Percentiles rank a stretch among this genome's conserved stretches.
Conservation (phyloP, 2,888 invertebrate genomes). For the Spisula subtruncata region DNA sequence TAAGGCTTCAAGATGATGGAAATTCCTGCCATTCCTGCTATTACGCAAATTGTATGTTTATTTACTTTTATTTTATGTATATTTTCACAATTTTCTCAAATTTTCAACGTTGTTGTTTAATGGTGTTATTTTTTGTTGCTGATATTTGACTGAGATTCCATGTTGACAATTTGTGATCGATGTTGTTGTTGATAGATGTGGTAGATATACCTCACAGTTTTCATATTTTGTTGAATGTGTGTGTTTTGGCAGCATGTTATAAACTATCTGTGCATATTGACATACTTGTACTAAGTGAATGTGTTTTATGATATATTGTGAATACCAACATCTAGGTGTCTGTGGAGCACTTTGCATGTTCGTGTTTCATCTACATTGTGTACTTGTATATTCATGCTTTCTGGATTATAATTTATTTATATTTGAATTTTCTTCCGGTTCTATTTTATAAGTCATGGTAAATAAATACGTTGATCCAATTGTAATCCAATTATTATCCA, state of each 20-base stretch:
- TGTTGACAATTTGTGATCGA: neutral
- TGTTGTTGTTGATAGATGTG: slow-evolving; percentile 41
- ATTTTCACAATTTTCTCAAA: neutral
- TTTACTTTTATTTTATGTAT: neutral
- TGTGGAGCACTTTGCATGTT: slow-evolving; percentile 44
- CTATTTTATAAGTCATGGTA: slow-evolving; percentile 23
- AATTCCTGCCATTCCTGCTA: slow-evolving; percentile 13
- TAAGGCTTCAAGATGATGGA: slow-evolving; percentile 8
- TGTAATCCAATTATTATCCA: neutral
- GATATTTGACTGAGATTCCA: neutral
- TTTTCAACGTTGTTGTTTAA: neutral
- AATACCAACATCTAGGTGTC: slow-evolving; percentile 37
- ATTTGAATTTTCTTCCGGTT: neutral
- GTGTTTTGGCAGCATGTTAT: slow-evolving; percentile 43
- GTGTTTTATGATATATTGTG: slow-evolving; percentile 33
- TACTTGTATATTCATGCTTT: slow-evolving; percentile 23
- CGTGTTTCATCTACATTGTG: slow-evolving; percentile 40
- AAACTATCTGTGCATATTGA: neutral
- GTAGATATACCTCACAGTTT: slow-evolving; percentile 23
- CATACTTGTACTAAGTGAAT: slow-evolving; percentile 15
- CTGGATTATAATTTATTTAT: slow-evolving; percentile 10
- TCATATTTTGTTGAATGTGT: slow-evolving; percentile 40
- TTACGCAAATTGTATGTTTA: slow-evolving; percentile 17
- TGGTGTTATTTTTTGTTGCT: slow-evolving; percentile 6
- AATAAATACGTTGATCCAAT: slow-evolving; percentile 15